Conservation (phyloP, 2,797 vertebrate genomes). For the Pipistrellus pipistrellus region DNA sequence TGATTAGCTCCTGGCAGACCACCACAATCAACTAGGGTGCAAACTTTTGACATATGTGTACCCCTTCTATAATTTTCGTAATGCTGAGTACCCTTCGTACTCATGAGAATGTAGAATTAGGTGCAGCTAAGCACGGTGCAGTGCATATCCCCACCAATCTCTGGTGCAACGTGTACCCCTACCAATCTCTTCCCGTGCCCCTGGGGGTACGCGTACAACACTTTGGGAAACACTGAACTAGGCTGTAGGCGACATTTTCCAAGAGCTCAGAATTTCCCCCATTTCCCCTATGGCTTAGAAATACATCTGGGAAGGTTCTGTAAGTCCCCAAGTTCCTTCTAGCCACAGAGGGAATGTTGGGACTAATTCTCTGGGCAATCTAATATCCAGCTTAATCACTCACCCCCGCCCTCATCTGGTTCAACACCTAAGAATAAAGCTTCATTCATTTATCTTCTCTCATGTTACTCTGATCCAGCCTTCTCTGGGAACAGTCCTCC, state of each 20-base stretch:
- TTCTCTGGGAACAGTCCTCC: neutral
- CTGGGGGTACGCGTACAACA: too few relatives aligned
- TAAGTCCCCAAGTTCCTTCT: neutral
- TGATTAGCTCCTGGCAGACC: too few relatives aligned
- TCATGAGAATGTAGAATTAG: too few relatives aligned
- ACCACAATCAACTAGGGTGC: too few relatives aligned
- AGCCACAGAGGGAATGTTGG: neutral
- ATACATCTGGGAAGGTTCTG: neutral
- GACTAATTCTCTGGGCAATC: neutral
- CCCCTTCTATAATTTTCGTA: too few relatives aligned
- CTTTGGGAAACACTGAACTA: neutral
- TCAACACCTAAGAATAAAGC: neutral
- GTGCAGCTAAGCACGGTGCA: too few relatives aligned
- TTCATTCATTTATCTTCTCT: neutral
- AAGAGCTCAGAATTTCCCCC: neutral
- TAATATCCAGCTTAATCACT: neutral
- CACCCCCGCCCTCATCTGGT: neutral
- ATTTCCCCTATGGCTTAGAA: neutral
- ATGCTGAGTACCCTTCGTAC: too few relatives aligned
- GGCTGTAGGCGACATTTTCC: neutral
- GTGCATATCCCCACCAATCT: too few relatives aligned
- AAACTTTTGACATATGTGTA: too few relatives aligned
- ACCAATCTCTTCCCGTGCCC: too few relatives aligned
- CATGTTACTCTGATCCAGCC: neutral
- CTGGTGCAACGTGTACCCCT: too few relatives aligned